These are phyloP conservation scores for Drosophila antonietae DNA, from an alignment of 2,888 invertebrate species.

Conservation along the genomic window DNA sequence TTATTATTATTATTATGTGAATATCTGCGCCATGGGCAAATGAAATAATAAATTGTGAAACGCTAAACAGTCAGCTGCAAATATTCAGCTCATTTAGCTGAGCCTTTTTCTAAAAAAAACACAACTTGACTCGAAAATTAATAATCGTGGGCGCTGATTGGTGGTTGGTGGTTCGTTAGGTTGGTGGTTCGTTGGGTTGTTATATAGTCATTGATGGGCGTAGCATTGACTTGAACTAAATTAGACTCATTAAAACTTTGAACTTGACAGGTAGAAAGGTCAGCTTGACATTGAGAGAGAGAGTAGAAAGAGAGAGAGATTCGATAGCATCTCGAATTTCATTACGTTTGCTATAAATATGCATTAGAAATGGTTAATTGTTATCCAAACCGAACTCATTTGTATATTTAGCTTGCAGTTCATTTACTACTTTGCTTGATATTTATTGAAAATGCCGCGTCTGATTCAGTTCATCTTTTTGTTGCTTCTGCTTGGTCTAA, in stretches of 20 bases:
- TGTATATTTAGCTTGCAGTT: background rate
- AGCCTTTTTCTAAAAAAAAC: background rate
- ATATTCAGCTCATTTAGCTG: background rate
- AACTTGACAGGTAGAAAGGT: background rate
- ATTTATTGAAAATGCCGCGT: slow-evolving; percentile 3
- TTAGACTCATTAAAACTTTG: slow-evolving; percentile 26
- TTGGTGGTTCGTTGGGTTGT: too few relatives aligned
- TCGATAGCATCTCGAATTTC: background rate
- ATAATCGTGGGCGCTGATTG: background rate
- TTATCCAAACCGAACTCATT: background rate
- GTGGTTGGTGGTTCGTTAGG: background rate
- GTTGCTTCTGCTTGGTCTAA: background rate
- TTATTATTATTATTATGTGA: slow-evolving; percentile 47
- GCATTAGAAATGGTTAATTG: background rate
- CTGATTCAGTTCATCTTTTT: background rate
- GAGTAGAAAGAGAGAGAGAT: too few relatives aligned
- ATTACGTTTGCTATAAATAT: background rate
- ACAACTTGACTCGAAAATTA: background rate
- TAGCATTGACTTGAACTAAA: slow-evolving; percentile 12
- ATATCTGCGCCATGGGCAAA: slow-evolving; percentile 50
- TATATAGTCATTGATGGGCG: background rate
- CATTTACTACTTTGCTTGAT: background rate
- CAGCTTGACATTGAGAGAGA: background rate
- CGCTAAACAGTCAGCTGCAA: slow-evolving; percentile 6
- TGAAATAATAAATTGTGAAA: slow-evolving; percentile 16